Evolutionary conservation across 2,888 invertebrate genomes (phyloP), one percentile per base, ranked within the genome.

Genomic region (Xanthia togata): DNA sequence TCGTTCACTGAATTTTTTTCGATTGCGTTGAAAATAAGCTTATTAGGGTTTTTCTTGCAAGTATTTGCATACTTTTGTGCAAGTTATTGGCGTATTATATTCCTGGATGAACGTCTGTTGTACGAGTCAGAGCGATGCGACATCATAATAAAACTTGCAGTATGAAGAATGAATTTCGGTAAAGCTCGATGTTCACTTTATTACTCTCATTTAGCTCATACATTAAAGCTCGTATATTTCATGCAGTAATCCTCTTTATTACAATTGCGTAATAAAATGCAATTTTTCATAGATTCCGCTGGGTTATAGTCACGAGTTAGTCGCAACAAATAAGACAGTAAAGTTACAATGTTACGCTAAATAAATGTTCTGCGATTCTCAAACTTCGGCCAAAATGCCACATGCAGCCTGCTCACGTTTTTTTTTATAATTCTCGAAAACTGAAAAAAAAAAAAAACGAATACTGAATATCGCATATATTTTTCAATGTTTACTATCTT

Each of bases 241-340:
- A 74, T 74, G 31, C 64, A 65, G 38, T 59, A 70, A 73, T 59
- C 35, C 11, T 31, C 35, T 73, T 68, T 78, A 76, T 70, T 73
- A 77, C 57, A 75, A 78, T 81, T 57, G 73, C 65, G 44, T 73
- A 75, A 70, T 82, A 84, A 84, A 84, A 71, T 79, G 67, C 75
- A 68, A 84, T 76, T 82, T 82, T 84, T 82, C 79, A 84, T 82
- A 71, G 75, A 84, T 75, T 50, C 9, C 26, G 55, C 44, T 12
- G 53, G 55, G 76, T 79, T 84, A 84, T 76, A 73, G 79, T 44
- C 73, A 26, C 3, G 62, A 67, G 73, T 78, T 73, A 82, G 57
- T 73, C 75, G 59, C 68, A 73, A 83, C 81, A 79, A 84, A 82
- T 82, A 84, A 75, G 73, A 70, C 59, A 12, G 35, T 62, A 70